Conservation (phyloP, 2,113 vertebrate genomes). For the Verasper variegatus region DNA sequence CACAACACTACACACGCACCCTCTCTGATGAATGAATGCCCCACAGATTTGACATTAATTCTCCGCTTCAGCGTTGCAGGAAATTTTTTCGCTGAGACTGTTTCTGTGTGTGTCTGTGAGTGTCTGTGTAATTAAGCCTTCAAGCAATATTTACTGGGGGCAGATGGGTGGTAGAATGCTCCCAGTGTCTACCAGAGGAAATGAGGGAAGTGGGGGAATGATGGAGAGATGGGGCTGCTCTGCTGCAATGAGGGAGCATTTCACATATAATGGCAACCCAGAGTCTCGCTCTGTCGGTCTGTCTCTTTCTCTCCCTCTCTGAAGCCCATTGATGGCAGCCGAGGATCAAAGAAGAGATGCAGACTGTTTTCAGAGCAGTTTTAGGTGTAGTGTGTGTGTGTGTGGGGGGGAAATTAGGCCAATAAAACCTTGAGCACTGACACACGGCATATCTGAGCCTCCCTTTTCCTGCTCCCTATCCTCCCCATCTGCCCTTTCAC, state of each 20-base stretch:
- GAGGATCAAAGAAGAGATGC: slow-evolving; percentile 62
- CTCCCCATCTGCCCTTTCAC: slow-evolving; percentile 70
- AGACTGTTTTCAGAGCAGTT: slow-evolving; percentile 64
- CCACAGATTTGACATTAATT: slow-evolving; percentile 79
- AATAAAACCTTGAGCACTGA: slow-evolving; percentile 63
- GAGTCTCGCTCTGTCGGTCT: slow-evolving; percentile 42
- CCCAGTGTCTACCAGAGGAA: slow-evolving; percentile 80
- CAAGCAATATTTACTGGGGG: slow-evolving; percentile 84
- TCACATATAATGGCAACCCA: slow-evolving; percentile 60
- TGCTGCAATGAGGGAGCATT: slow-evolving; percentile 64
- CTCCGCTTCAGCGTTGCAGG: slow-evolving; percentile 74
- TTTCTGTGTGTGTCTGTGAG: slow-evolving; percentile 56
- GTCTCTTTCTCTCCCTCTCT: slow-evolving; percentile 51
- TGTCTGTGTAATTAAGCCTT: slow-evolving; percentile 82
- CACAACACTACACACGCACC: slow-evolving; percentile 23
- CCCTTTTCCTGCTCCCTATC: slow-evolving; percentile 70
- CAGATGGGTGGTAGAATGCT: slow-evolving; percentile 80
- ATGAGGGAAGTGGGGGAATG: slow-evolving; percentile 75
- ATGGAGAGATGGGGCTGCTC: slow-evolving; percentile 75
- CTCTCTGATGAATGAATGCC: slow-evolving; percentile 76
- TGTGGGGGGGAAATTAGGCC: slow-evolving; percentile 60
- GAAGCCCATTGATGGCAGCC: slow-evolving; percentile 64
- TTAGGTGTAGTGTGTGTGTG: slow-evolving; percentile 21
- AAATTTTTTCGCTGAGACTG: slow-evolving; percentile 79
- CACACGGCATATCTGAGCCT: slow-evolving; percentile 49